A percentile compares a stretch with the other conserved stretches of the same genome.
phyloP scores from a whole-genome alignment of 2,113 vertebrate species.

The Nannobrachium achirus region DNA sequence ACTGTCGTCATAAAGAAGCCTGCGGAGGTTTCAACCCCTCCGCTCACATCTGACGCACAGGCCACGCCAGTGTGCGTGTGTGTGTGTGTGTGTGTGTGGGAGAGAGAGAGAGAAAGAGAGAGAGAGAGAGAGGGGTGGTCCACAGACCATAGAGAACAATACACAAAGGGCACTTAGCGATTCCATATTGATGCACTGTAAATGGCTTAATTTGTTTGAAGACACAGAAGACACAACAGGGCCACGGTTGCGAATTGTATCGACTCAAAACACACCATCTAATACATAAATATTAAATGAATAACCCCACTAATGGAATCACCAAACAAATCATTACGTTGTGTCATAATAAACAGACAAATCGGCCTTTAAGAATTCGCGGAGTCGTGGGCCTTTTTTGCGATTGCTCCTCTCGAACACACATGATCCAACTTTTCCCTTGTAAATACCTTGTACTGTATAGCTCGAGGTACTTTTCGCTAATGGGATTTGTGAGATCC shows the following conservation, averaged over 20 bases:
- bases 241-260: slow-evolving; percentile 57
- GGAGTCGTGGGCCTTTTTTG: slow-evolving; percentile 42
- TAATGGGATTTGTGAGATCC: too few relatives aligned
- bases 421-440: slow-evolving; percentile 31
- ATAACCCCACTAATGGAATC: slow-evolving; percentile 72
- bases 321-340: slow-evolving; percentile 68
- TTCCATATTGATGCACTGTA: slow-evolving; percentile 75
- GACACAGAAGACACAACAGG: slow-evolving; percentile 58
- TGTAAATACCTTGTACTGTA: slow-evolving; percentile 11
- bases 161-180: slow-evolving; percentile 76
- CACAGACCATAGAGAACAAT: slow-evolving; percentile 72
- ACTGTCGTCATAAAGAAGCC: slow-evolving; percentile 73
- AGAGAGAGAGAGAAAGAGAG: slow-evolving; percentile 23
- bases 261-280: slow-evolving; percentile 73
- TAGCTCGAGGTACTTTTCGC: slow-evolving; percentile 68
- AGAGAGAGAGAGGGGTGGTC: slow-evolving; percentile 59
- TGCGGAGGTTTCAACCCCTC: slow-evolving; percentile 63
- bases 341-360: slow-evolving; percentile 64
- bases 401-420: slow-evolving; percentile 3
- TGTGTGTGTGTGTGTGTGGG: not conserved
- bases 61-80: slow-evolving; percentile 34
- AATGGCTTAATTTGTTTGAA: slow-evolving; percentile 79
- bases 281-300: slow-evolving; percentile 77
- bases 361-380: slow-evolving; percentile 71
- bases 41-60: slow-evolving; percentile 49